A percentile compares a stretch with the other conserved stretches of the same genome.
These are phyloP conservation scores for Aproaerema taeniolella DNA, from an alignment of 2,888 invertebrate species.

Conservation along the genomic window DNA sequence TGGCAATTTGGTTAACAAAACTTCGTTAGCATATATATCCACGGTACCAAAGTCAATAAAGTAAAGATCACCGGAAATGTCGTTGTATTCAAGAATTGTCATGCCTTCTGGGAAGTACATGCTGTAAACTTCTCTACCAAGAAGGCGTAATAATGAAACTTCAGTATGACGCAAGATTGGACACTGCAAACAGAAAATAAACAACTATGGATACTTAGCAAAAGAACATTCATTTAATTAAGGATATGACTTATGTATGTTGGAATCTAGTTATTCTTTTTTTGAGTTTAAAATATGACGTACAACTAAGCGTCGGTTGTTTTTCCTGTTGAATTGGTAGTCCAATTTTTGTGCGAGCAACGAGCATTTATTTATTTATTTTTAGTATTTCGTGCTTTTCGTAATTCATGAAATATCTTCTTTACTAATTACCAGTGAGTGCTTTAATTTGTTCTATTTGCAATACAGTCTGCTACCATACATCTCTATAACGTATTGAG, in stretches of 20 bases:
- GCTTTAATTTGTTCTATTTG: too few relatives aligned
- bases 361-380: too few relatives aligned
- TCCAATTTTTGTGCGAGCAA: too few relatives aligned
- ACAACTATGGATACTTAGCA: too few relatives aligned
- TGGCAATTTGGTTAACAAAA: background rate
- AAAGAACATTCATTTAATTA: background rate
- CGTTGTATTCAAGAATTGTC: background rate
- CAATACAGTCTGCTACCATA: too few relatives aligned
- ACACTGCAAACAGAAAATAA: background rate
- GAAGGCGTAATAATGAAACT: background rate
- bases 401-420: too few relatives aligned
- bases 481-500: too few relatives aligned
- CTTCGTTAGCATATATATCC: background rate
- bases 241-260: too few relatives aligned
- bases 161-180: slow-evolving; percentile 1
- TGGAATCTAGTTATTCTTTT: background rate
- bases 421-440: too few relatives aligned
- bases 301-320: background rate
- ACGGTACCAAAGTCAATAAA: slow-evolving; percentile 1
- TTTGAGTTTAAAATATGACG: background rate
- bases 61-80: background rate
- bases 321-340: background rate
- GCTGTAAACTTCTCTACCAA: slow-evolving; percentile 1
- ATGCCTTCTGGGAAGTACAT: background rate
- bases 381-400: too few relatives aligned